phyloP scores from a whole-genome alignment of 2,113 vertebrate genomes.

The Meleagris gallopavo region DNA sequence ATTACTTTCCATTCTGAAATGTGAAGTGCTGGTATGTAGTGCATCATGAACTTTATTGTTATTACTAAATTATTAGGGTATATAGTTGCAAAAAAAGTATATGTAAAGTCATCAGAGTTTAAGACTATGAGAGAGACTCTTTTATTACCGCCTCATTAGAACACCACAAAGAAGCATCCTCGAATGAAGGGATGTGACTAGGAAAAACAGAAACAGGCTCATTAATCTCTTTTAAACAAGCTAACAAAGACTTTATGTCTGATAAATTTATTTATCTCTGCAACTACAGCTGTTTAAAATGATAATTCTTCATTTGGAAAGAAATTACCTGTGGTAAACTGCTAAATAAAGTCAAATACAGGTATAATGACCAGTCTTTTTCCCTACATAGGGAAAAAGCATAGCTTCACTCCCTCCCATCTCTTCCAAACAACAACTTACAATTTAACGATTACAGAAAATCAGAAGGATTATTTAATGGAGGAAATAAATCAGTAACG shows the following conservation, averaged over 20 bases:
- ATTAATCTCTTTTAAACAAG: conserved; percentile 34
- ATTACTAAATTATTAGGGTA: background rate
- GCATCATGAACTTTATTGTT: background rate
- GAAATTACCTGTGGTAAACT: conserved; percentile 12
- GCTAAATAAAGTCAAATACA: conserved; percentile 23
- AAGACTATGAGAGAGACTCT: background rate
- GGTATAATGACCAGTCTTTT: background rate
- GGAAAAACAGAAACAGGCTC: background rate
- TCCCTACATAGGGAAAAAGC: too few relatives aligned
- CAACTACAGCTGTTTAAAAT: background rate
- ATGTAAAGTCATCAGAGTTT: background rate
- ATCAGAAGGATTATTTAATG: conserved; percentile 61
- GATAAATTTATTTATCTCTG: conserved; percentile 15
- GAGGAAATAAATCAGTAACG: conserved; percentile 64
- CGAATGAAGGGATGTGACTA: background rate
- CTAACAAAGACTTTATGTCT: background rate
- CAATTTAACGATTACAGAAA: conserved; percentile 65
- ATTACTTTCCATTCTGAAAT: background rate
- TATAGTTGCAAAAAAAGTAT: background rate
- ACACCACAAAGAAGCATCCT: background rate
- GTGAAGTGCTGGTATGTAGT: background rate
- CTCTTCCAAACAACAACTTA: conserved; percentile 51
- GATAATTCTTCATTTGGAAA: conserved; percentile 41
- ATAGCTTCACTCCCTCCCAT: conserved; percentile 31
- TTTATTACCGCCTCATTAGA: background rate